A percentile compares a stretch with the other conserved stretches of the same genome.
Evolutionary conservation across 2,888 invertebrate genomes (phyloP).

Genomic region (Chorisops tibialis): DNA sequence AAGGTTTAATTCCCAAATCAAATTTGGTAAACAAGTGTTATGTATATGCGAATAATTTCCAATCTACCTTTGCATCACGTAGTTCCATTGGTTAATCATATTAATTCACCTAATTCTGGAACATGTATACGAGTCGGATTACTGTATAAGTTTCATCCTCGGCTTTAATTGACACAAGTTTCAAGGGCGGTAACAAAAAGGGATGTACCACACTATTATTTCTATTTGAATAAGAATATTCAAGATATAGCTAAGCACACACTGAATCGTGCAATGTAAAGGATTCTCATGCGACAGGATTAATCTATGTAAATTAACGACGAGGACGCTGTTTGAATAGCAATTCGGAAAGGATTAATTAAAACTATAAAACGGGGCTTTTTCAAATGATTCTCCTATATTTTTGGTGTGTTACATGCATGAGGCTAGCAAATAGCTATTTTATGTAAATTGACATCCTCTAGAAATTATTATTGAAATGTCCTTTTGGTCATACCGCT

Average conservation of each 20-base stretch:
- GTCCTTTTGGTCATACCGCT: no score
- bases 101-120: conserved; percentile 25
- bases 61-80: conserved; percentile 14
- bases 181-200: background rate
- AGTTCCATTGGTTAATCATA: conserved; percentile 31
- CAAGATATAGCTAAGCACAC: background rate
- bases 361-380: conserved; percentile 30
- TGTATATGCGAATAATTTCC: conserved; percentile 17
- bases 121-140: background rate
- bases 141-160: background rate
- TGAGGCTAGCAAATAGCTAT: conserved; percentile 1
- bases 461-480: no score
- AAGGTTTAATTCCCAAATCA: conserved; percentile 23
- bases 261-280: background rate
- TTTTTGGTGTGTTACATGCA: background rate
- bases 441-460: conserved; percentile 11
- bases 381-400: conserved; percentile 22
- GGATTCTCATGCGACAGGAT: background rate
- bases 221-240: conserved; percentile 12
- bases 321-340: conserved; percentile 30
- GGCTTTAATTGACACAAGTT: conserved; percentile 16
- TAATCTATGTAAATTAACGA: conserved; percentile 24
- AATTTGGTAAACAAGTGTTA: conserved; percentile 29
- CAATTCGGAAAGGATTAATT: conserved; percentile 28
- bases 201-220: conserved; percentile 16